Evolutionary conservation across 2,888 invertebrate genomes (phyloP), one percentile per base, ranked within the genome.

Genomic region (Eledona agricola): DNA sequence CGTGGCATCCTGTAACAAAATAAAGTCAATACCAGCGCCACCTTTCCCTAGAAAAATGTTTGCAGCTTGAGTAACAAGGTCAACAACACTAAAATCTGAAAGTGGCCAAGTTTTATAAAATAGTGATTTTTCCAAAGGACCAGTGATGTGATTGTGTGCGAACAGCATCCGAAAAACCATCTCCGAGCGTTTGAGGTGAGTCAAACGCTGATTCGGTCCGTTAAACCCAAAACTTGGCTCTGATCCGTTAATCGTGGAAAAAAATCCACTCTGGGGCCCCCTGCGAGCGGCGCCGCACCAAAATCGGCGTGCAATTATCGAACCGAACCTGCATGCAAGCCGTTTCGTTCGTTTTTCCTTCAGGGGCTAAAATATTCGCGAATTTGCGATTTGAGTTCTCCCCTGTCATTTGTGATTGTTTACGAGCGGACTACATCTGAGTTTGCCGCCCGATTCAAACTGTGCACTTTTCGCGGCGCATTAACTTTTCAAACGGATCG

Each of bases 41-140:
- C 58, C 52, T 63, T 55, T 58, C 58, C 56, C 62, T 57, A 64
- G 58, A 68, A 69, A 67, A 69, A 66, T 64, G 67, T 63, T 70
- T 72, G 73, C 72, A 72, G 72, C 71, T 74, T 74, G 72, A 63
- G 71, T 72, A 75, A 75, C 75, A 76, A 76, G 76, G 76, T 76
- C 76, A 76, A 70, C 71, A 71, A 70, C 71, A 69, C 68, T 66
- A 65, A 65, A 65, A 64, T 60, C 57, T 57, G 61, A 65, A 65
- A 63, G 56, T 59, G 59, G 64, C 59, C 58, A 62, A 59, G 56
- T 57, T 61, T 63, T 54, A 38, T 10, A 16, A 51, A 51, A 51
- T 56, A 52, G 49, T 59, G 58, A 54, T 55, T 57, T 42, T 26
- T 16, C 12, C 6, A 34, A 28, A 15, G 45, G 37, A 55, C 54